Base-by-base conservation (phyloP, 2,888 invertebrate species). In the Carabus problematicus region DNA sequence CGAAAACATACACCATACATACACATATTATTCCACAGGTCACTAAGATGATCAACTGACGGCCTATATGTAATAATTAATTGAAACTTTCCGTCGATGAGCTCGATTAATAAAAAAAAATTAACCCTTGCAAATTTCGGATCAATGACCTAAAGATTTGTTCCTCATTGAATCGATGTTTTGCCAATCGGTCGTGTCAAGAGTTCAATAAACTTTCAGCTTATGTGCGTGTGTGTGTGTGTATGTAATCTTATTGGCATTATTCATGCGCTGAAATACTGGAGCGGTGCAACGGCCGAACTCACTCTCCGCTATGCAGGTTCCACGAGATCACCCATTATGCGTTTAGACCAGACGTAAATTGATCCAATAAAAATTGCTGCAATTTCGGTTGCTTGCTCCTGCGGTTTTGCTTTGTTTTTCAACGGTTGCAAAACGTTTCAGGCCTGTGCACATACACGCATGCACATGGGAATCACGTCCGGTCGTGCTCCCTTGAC, bases 361-460 rank as follows among this genome's bases (percentile, higher is more conserved):
- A 61, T 29, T 61, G 61, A 47, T 47, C 61, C 61, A 47, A 61
- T 61, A 45, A 61, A 49, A 61, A 47, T 61, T 61, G 39, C 49
- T 47, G 47, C 49, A 61, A 61, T 61, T 61, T 61, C 49, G 61
- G 49, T 29, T 29, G 29, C 29, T 29, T 29, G 29, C 2, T 29
- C 3, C 29, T 29, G 29, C 29, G 29, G 29, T 29, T 29, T 29
- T 29, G 29, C 29, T 29, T 29, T 29, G 29, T 29, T 29, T 29
- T 29, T 29, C 6, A 29, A 29, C 29, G 29, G 29, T 29, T 29
- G 29, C 29, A 29, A 29, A 29, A 29, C 29, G 29, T 29, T 29
- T 29, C 29, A 29, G 29, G 29, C 61, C n/a, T 7, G 2, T 11
- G 7, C 45, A 45, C 45, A 61, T 9, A 16, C 52, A n/a, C 29